Conservation (phyloP, 2,113 vertebrate genomes). For the Puntigrus tetrazona region DNA sequence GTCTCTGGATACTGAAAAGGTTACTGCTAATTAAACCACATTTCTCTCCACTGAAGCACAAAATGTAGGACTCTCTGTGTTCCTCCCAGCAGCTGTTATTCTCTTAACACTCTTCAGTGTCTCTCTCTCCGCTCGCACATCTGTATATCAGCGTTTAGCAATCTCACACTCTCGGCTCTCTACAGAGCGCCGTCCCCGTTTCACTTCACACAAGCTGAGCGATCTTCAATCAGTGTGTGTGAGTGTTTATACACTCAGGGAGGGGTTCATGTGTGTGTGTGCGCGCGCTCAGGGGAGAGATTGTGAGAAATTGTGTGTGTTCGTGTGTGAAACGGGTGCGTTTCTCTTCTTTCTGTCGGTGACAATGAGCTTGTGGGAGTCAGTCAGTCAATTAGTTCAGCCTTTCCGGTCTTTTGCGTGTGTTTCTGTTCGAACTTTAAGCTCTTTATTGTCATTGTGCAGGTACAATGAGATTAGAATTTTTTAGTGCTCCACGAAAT, state of each 20-base stretch:
- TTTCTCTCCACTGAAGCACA: constrained; percentile 54
- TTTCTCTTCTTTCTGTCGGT: not conserved
- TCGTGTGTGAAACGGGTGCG: constrained; percentile 25
- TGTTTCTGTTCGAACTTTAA: not conserved
- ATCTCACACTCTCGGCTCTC: constrained; percentile 24
- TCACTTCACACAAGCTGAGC: constrained; percentile 21
- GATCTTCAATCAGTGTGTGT: constrained; percentile 20
- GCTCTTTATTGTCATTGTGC: not conserved
- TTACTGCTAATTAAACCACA: constrained; percentile 60
- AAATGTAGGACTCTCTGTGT: constrained; percentile 44
- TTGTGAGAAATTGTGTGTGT: constrained; percentile 38
- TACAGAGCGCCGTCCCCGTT: not conserved
- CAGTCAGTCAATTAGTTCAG: not conserved
- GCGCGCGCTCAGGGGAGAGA: not conserved
- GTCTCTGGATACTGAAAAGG: constrained; percentile 44
- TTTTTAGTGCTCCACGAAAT: not conserved
- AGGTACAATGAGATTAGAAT: not conserved
- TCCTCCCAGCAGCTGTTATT: constrained; percentile 51
- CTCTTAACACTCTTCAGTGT: constrained; percentile 36
- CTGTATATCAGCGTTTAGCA: constrained; percentile 15
- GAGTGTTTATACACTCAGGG: not conserved
- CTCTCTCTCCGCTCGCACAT: constrained; percentile 28
- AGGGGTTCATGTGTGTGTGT: not conserved
- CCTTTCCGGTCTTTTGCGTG: not conserved
- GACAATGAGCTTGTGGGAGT: not conserved